phyloP scores from a whole-genome alignment of 2,113 vertebrate genomes.

The Megaceryle torquata region DNA sequence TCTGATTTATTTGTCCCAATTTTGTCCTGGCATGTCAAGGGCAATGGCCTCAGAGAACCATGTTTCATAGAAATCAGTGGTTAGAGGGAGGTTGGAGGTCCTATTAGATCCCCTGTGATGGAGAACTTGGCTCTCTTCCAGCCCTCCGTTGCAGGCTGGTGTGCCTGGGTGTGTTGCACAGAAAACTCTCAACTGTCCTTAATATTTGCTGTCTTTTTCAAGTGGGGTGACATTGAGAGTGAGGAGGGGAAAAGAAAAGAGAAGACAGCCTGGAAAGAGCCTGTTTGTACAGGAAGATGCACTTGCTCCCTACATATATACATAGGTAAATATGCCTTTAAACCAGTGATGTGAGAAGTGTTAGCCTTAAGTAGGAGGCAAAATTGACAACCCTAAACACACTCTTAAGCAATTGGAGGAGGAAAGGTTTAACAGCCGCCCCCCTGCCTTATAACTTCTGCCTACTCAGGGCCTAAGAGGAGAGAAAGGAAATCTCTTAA shows the following conservation, averaged over 20 bases:
- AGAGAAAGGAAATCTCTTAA: constrained; percentile 54
- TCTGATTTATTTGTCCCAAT: background rate
- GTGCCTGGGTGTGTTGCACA: background rate
- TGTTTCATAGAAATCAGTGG: background rate
- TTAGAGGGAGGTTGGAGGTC: background rate
- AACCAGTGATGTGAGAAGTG: background rate
- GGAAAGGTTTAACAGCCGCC: background rate
- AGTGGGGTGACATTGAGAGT: background rate
- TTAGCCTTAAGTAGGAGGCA: background rate
- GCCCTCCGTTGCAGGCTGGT: background rate
- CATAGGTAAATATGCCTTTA: background rate
- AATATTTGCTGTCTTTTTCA: background rate
- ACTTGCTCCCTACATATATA: background rate
- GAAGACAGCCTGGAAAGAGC: background rate
- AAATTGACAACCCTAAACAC: background rate
- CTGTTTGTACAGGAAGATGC: background rate
- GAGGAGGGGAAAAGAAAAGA: background rate
- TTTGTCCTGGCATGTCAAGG: background rate
- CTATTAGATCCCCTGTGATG: background rate
- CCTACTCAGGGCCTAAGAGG: background rate
- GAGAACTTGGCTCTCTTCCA: background rate
- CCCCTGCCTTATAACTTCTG: background rate
- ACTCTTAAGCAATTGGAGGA: background rate
- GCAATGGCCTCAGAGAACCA: background rate
- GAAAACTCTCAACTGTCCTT: background rate